Percentiles rank a stretch among this genome's conserved stretches.
Evolutionary conservation across 2,888 invertebrate species (phyloP).

Genomic region (Tetranychus piercei): DNA sequence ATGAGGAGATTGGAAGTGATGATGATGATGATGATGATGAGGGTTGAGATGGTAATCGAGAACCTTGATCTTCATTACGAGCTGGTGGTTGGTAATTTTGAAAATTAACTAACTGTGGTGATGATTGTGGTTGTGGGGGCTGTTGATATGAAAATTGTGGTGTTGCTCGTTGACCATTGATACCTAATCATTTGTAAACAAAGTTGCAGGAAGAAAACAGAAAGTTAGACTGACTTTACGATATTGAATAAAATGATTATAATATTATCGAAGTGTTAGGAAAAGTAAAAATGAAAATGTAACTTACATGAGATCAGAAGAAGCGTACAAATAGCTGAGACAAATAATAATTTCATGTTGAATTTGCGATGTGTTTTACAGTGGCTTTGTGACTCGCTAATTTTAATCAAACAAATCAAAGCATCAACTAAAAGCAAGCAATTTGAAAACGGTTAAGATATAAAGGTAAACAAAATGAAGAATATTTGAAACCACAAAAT

Average conservation of each 20-base stretch:
- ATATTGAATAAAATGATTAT: not conserved
- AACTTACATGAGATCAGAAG: not conserved
- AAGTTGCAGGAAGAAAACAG: not conserved
- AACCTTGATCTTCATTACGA: not conserved
- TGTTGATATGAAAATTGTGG: constrained; percentile 7
- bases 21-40: not conserved
- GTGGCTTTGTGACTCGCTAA: not conserved
- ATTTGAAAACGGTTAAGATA: not conserved
- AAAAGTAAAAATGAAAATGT: not conserved
- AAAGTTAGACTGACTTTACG: not conserved
- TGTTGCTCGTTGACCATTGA: not conserved
- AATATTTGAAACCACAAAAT: constrained; percentile 6
- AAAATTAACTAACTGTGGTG: not conserved
- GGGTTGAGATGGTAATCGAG: no score
- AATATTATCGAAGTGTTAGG: not conserved
- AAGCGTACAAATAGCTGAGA: not conserved
- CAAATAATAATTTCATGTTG: not conserved
- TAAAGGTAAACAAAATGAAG: not conserved
- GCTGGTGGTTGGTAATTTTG: constrained; percentile 6
- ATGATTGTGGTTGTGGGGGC: not conserved
- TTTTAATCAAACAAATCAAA: no score
- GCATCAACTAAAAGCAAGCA: no score
- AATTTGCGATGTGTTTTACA: not conserved
- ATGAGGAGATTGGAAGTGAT: not conserved
- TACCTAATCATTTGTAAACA: not conserved